Conservation (phyloP, 2,888 invertebrate species). For the Arrhopalites spinosus region DNA sequence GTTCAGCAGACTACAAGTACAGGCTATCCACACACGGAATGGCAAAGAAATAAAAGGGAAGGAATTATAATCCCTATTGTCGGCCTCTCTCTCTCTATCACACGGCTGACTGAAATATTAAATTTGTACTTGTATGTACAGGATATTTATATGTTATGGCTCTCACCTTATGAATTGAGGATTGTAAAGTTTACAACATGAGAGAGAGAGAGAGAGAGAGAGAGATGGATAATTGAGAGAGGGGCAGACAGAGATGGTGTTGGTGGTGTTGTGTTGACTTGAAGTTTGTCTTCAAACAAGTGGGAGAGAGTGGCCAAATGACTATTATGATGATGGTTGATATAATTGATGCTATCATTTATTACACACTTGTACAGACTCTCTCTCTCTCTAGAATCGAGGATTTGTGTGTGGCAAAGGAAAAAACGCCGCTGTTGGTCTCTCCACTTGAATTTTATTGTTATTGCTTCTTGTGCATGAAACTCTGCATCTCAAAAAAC, state of each 20-base stretch:
- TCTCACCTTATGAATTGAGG: not conserved
- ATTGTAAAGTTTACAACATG: not conserved
- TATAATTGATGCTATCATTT: constrained; percentile 40
- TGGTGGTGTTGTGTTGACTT: constrained; percentile 8
- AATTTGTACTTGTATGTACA: not conserved
- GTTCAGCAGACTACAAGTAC: not conserved
- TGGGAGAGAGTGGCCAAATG: constrained; percentile 28
- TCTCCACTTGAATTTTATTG: constrained; percentile 37
- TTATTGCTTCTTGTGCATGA: constrained; percentile 36
- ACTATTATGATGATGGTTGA: constrained; percentile 33
- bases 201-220: not conserved
- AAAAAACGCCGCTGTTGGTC: constrained; percentile 34
- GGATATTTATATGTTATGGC: not conserved
- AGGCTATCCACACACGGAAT: not conserved
- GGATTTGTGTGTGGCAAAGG: constrained; percentile 30
- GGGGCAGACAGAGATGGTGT: not conserved
- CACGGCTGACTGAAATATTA: too few species aligned
- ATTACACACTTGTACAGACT: constrained; percentile 19
- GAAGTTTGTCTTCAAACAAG: not conserved
- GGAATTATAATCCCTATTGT: not conserved
- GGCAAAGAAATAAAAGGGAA: not conserved
- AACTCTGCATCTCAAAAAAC: too few species aligned
- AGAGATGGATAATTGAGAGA: too few species aligned
- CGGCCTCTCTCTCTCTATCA: too few species aligned
- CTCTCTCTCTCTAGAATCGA: not conserved